Conservation (phyloP, 1,140 invertebrate genomes). For the Hetaerina americana region DNA sequence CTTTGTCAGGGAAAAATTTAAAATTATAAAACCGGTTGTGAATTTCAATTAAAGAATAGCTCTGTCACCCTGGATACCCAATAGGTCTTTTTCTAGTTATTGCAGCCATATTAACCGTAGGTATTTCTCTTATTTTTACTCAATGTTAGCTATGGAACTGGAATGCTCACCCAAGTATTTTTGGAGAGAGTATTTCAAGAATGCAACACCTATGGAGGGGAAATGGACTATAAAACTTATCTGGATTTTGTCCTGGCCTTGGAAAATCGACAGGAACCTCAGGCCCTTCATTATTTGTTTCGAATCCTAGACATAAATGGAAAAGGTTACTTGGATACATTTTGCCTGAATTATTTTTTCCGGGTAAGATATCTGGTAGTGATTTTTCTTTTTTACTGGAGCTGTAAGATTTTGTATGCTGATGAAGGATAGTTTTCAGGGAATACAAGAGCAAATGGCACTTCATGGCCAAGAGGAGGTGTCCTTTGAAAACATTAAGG, state of each 20-base stretch:
- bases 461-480: slow-evolving; percentile 73
- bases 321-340: slow-evolving; percentile 76
- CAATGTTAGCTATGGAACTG: slow-evolving; percentile 64
- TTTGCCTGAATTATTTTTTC: slow-evolving; percentile 88
- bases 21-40: no score
- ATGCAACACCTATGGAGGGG: slow-evolving; percentile 85
- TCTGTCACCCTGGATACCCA: no score
- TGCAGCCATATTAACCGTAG: no score
- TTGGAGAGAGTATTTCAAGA: slow-evolving; percentile 90
- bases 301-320: slow-evolving; percentile 82
- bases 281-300: slow-evolving; percentile 85
- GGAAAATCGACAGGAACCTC: slow-evolving; percentile 83
- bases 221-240: slow-evolving; percentile 98
- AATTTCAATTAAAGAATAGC: no score
- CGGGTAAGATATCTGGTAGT: slow-evolving; percentile 44
- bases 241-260: slow-evolving; percentile 87
- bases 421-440: slow-evolving; percentile 38
- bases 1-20: no score
- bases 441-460: slow-evolving; percentile 81
- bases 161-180: slow-evolving; percentile 83
- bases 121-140: no score
- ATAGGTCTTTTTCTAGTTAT: no score
- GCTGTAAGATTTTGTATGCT: slow-evolving; percentile 10
- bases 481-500: slow-evolving; percentile 86
- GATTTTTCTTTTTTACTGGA: slow-evolving; percentile 10